Evolutionary conservation across 2,797 vertebrate species (phyloP), one percentile per base, ranked within the genome.

Genomic region (Gallirallus australis): DNA sequence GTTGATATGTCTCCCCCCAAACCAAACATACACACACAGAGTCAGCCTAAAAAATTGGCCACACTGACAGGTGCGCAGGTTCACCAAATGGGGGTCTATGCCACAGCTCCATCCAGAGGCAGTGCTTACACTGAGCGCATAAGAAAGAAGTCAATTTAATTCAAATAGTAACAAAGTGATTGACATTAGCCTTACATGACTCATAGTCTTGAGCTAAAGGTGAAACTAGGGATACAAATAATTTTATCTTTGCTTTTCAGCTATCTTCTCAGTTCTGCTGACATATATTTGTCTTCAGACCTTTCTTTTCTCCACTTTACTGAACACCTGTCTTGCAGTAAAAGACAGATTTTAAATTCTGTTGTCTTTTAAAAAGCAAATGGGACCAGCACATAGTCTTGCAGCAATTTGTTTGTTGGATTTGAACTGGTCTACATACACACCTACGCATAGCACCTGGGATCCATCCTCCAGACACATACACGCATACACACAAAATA

Each of bases 161-260:
- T 82, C 75, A 87, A 69, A 68, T 76, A 95, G 63, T 50, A 96
- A 92, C 53, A 90, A 82, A 85, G 83, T 59, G 65, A 89, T 37
- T 50, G 63, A 89, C 56, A 71, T 77, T 64, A 95, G 60, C 33
- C 47, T 89, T 90, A 57, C 13, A 89, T 33, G 59, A 94, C 54
- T 48, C 27, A 35, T 86, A 91, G 70, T 56, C 52, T 39, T 77
- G 76, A 94, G 71, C 45, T 77, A 82, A 72, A 86, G 30, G 57
- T 93, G 33, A 93, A 88, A 86, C 50, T 25, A 83, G 47, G 40
- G 50, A 84, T 47, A 79, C 0, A 3, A 91, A 86, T 39, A 82
- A 69, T 27, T 17, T 89, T 27, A 79, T 88, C 42, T 93, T 45
- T 86, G 76, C 42, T 87, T 93, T 91, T 18, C 79, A 84, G 35